A percentile compares a stretch with the other conserved stretches of the same genome.
These are phyloP conservation scores for Eulemur rufifrons DNA, from an alignment of 2,113 vertebrate genomes.

Conservation along the genomic window DNA sequence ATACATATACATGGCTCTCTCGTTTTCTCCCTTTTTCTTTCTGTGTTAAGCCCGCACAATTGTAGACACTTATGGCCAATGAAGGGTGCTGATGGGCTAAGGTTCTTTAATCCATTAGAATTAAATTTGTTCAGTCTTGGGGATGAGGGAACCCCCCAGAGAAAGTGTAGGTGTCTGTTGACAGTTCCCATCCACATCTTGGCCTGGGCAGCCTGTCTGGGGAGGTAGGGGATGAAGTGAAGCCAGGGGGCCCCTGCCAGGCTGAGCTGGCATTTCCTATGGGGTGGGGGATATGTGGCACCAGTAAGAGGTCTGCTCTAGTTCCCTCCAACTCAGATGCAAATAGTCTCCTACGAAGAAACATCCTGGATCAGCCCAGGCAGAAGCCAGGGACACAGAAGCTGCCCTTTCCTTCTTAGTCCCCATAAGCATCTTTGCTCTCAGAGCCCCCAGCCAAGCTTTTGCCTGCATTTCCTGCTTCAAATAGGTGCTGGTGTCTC, in stretches of 20 bases:
- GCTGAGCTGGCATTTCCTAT: constrained; percentile 40
- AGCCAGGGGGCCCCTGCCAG: neutral
- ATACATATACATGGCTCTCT: neutral
- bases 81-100: constrained; percentile 26
- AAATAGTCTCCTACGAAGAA: neutral
- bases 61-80: neutral
- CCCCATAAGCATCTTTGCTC: neutral
- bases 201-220: constrained; percentile 56
- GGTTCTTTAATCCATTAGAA: constrained; percentile 45
- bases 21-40: constrained; percentile 6
- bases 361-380: neutral
- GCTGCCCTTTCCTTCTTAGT: neutral
- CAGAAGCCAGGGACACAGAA: neutral
- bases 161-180: constrained; percentile 65
- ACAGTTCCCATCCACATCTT: constrained; percentile 65
- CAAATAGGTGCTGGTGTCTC: constrained; percentile 8
- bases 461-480: neutral
- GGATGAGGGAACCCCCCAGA: constrained; percentile 13
- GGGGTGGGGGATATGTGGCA: neutral
- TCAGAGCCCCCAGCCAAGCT: neutral
- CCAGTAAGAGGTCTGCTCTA: constrained; percentile 33
- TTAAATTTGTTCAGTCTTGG: constrained; percentile 54
- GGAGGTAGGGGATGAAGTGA: neutral
- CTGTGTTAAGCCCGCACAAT: neutral
- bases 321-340: neutral